phyloP scores from a whole-genome alignment of 1,140 invertebrate species.

The Drosophila baimaii region DNA sequence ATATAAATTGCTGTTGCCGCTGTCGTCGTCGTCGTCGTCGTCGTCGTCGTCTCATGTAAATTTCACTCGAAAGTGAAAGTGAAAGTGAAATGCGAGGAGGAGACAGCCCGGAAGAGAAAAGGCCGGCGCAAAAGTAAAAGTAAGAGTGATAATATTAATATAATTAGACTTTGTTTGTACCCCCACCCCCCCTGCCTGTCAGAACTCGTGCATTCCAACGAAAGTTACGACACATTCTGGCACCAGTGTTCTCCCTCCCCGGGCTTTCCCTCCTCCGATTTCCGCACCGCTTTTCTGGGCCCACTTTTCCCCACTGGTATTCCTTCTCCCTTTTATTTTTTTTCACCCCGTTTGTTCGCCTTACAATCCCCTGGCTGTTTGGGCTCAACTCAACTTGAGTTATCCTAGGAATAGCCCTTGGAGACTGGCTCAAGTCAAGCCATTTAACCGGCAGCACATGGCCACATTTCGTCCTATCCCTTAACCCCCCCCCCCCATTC shows the following conservation, averaged over 20 bases:
- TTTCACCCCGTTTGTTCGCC: not conserved
- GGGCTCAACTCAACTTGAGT: conserved; percentile 27
- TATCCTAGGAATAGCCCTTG: conserved; percentile 53
- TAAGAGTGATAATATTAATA: conserved; percentile 53
- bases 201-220: conserved; percentile 33
- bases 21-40: not conserved
- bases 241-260: conserved; percentile 6
- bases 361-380: not conserved
- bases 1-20: conserved; percentile 19
- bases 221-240: conserved; percentile 51
- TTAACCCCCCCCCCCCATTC: too few species aligned
- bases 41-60: conserved; percentile 19
- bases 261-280: not conserved
- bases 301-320: not conserved
- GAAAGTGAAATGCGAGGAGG: conserved; percentile 13
- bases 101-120: too few species aligned
- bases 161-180: conserved; percentile 41
- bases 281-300: not conserved
- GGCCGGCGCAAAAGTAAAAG: conserved; percentile 28
- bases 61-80: conserved; percentile 25
- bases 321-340: conserved; percentile 3
- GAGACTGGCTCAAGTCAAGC: conserved; percentile 51
- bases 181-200: not conserved
- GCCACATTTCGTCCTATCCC: conserved; percentile 18
- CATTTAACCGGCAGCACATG: conserved; percentile 53